Evolutionary conservation across 1,140 invertebrate genomes (phyloP), one percentile per base, ranked within the genome.

Genomic region (Drosophila pseudoobscura): DNA sequence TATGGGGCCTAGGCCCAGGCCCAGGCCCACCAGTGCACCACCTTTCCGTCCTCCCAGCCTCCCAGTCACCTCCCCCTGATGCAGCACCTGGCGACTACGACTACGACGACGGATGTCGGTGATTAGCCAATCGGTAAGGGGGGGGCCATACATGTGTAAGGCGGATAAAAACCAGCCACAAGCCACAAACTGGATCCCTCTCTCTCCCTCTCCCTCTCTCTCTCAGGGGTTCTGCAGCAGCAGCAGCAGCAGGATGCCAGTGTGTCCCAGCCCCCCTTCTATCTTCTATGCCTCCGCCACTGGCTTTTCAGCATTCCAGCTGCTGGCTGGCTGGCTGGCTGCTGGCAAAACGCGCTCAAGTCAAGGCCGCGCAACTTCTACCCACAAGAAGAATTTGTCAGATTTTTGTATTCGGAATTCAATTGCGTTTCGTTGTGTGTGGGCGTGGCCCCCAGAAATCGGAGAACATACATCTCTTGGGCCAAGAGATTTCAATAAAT

Each of bases 81-180:
- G 35, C 35, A 39, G 11, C 35, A 39, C 35, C 11, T 39, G 35
- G 35, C 35, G 35, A 13, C 39, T 8, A 8, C 5, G 35, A 15
- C 35, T 17, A 50, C 44, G 15, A 22, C 29, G 51, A 55, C 80
- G 80, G 76, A 80, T 83, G 76, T 80, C 44, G 65, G 55, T 62
- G 80, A 84, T 85, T 83, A 83, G 76, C 80, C 71, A 84, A 79
- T 79, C 80, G 65, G 58, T 11, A 1, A 11, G 35, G 35, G 11
- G 35, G 35, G 9, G 35, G 9, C 9, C 35, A 51, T 20, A 22
- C 51, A 75, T 73, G 35, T 74, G 69, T 56, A 65, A 50, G 60
- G 15, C 43, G 39, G 53, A 26, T 31, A 49, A 50, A 56, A 69
- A 70, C 66, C 65, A 69, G 66, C 69, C 57, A 54, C 35, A 45